Evolutionary conservation across 2,113 vertebrate species (phyloP), one percentile per base, ranked within the genome.

Genomic region (Siniperca chuatsi): DNA sequence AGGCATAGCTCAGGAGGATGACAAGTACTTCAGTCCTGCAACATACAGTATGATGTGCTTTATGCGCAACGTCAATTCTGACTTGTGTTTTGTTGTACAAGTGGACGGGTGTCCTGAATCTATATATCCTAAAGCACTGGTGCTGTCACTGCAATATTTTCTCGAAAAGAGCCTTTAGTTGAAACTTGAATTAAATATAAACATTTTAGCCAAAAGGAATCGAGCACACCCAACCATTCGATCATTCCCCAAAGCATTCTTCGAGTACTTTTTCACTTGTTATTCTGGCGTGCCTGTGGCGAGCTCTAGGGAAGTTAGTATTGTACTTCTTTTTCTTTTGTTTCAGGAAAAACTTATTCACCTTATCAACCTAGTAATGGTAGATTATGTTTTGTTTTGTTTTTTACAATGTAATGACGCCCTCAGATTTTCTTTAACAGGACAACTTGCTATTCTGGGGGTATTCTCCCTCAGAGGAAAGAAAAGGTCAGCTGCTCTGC

Each of bases 1-100:
- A 84, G 72, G 80, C 57, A 65, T 12, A 73, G 86, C 79, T 88
- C 75, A 80, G 70, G 68, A 74, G 68, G 62, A 88, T 68, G 81
- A 86, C 71, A 73, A 88, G 87, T 71, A 61, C 57, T 83, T 80
- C 66, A 69, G 72, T 81, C 50, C 75, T 61, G 66, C 75, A 60
- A 82, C 75, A 69, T 89, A 65, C n/a, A 60, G 29, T 40, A 67
- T 86, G 61, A 82, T 82, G 66, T 67, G 42, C 75, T 83, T 70
- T 64, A 79, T 71, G 71, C 29, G 57, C 82, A 44, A 60, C 37
- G 76, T 84, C 67, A 69, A 69, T 81, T 80, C 64, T 64, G 25
- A 54, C 52, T 69, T 71, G 40, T 55, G 25, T 78, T 69, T 75
- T 69, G 18, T 69, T 76, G 12, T 84, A 50, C 52, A 72, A 81